Base-by-base conservation (phyloP, 1,140 invertebrate genomes). In the Bombus difficillimus region DNA sequence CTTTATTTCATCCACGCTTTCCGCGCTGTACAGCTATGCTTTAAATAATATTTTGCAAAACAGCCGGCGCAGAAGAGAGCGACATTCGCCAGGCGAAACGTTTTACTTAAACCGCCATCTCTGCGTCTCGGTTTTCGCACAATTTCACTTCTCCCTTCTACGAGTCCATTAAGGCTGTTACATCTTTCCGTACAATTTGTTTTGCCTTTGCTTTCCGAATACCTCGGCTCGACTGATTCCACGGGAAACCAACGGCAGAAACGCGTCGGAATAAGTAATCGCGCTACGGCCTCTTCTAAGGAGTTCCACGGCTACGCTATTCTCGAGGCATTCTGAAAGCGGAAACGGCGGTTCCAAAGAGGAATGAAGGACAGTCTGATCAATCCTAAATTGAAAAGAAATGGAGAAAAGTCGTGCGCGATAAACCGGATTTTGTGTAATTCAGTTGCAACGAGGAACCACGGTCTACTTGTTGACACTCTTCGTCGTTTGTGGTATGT, bases 111-210 rank as follows among this genome's bases (percentile, higher is more conserved):
- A 62, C 68, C 53, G 62, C 80, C 64, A 39, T n/a, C 47, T 53
- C 47, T 53, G 47, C 13, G 37, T 22, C 71, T 43, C 79, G 73
- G 73, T 86, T 66, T 71, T 78, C 80, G 66, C 69, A 43, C 80
- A 90, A 90, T 84, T 90, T 76, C 86, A 62, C 71, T 82, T 28
- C 69, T 57, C 57, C 83, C 80, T 78, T 81, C 71, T n/a, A 3
- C 79, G 82, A 89, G 69, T 82, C 88, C 88, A 90, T 90, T 90
- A 90, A 90, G 75, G 83, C 81, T 78, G 88, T 87, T 87, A 81
- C 88, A 89, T 89, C 88, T 87, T 90, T 90, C 88, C 88, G 83
- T 90, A 87, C 88, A 90, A 90, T 90, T 90, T 90, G 89, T 90
- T 89, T 90, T 89, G 73, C 47, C 80, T 72, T 72, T 69, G 41